phyloP scores from a whole-genome alignment of 1,140 invertebrate species.

The Lepidurus arcticus region DNA sequence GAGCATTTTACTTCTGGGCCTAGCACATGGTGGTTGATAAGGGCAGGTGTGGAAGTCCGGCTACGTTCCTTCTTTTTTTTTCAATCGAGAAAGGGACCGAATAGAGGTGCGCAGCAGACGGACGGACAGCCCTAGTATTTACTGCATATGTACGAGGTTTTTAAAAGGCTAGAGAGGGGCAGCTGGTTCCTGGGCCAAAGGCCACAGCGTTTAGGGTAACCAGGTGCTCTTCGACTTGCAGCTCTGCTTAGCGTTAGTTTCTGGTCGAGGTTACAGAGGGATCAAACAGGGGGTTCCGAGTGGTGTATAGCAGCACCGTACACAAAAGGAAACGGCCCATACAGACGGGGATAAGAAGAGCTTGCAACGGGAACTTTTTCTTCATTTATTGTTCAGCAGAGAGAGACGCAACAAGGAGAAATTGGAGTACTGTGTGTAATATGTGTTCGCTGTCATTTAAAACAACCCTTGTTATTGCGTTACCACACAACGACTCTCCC shows the following conservation, averaged over 20 bases:
- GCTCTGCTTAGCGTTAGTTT: background rate
- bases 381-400: background rate
- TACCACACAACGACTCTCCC: no score
- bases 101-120: background rate
- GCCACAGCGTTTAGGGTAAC: background rate
- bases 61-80: background rate
- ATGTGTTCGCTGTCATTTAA: background rate
- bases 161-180: background rate
- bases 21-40: background rate
- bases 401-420: background rate
- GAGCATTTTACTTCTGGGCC: background rate
- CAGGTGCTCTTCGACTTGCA: slow-evolving; percentile 12
- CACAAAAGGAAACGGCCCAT: no score
- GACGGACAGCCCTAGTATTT: background rate
- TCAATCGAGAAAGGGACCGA: background rate
- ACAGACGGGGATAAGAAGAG: background rate
- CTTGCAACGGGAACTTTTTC: background rate
- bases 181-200: slow-evolving; percentile 16
- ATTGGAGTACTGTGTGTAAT: slow-evolving; percentile 4
- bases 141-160: background rate
- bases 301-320: background rate
- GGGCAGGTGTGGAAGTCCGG: background rate
- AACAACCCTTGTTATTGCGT: no score
- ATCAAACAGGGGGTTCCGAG: background rate
- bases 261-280: background rate